Evolutionary conservation across 2,797 vertebrate species (phyloP).

Genomic region (Acanthurus tractus): DNA sequence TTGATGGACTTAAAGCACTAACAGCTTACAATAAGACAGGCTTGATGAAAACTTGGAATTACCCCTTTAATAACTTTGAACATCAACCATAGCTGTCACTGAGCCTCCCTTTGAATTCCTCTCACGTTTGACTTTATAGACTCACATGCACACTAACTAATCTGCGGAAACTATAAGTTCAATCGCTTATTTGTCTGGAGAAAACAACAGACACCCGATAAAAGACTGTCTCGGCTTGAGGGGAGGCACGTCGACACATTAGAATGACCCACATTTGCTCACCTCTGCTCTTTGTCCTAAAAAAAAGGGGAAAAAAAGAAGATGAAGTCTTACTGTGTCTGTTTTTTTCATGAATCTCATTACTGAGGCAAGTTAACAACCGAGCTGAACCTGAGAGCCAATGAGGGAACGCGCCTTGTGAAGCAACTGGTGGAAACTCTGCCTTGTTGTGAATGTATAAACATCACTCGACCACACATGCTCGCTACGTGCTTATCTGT

Average conservation of each 20-base stretch:
- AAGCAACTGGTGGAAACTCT: constrained; percentile 60
- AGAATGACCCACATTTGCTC: constrained; percentile 17
- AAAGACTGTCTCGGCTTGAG: constrained; percentile 37
- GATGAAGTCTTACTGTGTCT: constrained; percentile 14
- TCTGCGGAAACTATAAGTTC: constrained; percentile 3
- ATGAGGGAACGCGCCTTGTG: constrained; percentile 31
- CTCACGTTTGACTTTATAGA: constrained; percentile 26
- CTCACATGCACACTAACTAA: constrained; percentile 22
- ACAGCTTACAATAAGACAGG: constrained; percentile 14
- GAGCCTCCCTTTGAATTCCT: constrained; percentile 45
- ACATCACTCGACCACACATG: constrained; percentile 73
- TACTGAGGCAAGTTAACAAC: constrained; percentile 60
- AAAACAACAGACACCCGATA: constrained; percentile 30
- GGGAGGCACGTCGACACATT: constrained; percentile 20
- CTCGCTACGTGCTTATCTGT: constrained; percentile 56
- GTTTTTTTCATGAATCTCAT: constrained; percentile 44
- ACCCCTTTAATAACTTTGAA: constrained; percentile 61
- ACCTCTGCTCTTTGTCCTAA: constrained; percentile 11
- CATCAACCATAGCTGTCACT: constrained; percentile 29
- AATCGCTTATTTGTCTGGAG: constrained; percentile 7
- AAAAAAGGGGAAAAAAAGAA: constrained; percentile 3
- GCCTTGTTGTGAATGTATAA: constrained; percentile 87
- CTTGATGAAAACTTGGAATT: constrained; percentile 32
- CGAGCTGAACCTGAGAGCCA: constrained; percentile 43
- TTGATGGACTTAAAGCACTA: constrained; percentile 44